Conservation (phyloP, 2,113 vertebrate genomes). For the Axis porcinus region DNA sequence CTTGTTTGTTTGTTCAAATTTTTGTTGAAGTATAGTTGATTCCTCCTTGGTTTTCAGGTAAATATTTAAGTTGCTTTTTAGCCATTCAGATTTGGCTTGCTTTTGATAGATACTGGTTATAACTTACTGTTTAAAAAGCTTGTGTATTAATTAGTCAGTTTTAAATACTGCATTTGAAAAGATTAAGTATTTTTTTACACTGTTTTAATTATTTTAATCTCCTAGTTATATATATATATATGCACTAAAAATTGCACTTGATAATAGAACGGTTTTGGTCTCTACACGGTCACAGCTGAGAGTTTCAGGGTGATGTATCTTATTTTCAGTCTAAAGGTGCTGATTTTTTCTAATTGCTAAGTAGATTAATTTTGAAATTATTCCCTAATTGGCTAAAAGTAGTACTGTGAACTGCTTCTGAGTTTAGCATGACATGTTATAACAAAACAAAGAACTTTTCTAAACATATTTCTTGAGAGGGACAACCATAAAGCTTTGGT, state of each 20-base stretch:
- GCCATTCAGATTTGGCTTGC: constrained; percentile 57
- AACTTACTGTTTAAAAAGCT: constrained; percentile 5
- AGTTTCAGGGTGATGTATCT: not conserved
- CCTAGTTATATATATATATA: not conserved
- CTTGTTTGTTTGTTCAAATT: not conserved
- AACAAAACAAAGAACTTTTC: not conserved
- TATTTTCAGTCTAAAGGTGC: not conserved
- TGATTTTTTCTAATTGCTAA: constrained; percentile 29
- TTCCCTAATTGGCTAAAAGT: constrained; percentile 5
- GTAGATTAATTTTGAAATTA: constrained; percentile 24
- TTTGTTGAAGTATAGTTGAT: not conserved
- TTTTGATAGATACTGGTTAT: constrained; percentile 15
- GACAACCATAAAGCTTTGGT: not conserved
- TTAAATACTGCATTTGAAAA: constrained; percentile 16
- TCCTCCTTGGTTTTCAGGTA: constrained; percentile 58
- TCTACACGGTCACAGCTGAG: not conserved
- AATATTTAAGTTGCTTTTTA: constrained; percentile 69
- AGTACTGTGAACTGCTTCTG: not conserved
- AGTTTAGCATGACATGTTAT: not conserved
- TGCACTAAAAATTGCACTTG: not conserved
- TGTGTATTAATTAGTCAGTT: not conserved
- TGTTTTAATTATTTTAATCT: not conserved
- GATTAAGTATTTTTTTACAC: not conserved
- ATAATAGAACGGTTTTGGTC: constrained; percentile 35
- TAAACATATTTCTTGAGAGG: not conserved